Conservation (phyloP, 2,113 vertebrate genomes). For the Anser brachyrhynchus region DNA sequence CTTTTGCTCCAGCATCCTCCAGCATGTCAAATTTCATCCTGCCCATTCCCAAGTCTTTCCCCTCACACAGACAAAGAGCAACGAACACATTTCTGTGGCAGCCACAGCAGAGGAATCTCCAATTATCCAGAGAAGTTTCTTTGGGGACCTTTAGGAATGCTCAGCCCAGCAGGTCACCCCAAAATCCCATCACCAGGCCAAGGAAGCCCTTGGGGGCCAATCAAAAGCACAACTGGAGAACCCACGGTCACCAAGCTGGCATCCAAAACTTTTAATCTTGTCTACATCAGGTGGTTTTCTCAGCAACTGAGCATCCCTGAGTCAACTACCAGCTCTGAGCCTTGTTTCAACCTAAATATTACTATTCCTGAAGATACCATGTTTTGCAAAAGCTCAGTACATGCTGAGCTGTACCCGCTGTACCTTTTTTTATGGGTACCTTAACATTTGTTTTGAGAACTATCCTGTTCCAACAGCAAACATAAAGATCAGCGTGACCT, state of each 20-base stretch:
- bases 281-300: neutral
- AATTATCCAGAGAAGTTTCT: neutral
- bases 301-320: neutral
- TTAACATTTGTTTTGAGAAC: constrained; percentile 47
- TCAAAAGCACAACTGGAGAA: neutral
- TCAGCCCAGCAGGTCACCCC: neutral
- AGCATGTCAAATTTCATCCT: neutral
- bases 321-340: neutral
- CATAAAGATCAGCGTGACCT: constrained; percentile 47
- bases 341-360: neutral
- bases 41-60: neutral
- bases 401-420: neutral
- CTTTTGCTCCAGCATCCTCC: neutral
- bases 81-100: neutral
- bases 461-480: constrained; percentile 18
- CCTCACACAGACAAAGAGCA: neutral
- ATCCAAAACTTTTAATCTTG: neutral
- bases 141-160: neutral
- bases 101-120: neutral
- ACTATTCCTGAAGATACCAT: neutral
- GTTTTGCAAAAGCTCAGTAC: neutral
- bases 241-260: neutral
- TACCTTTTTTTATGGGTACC: neutral
- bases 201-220: neutral
- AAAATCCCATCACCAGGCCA: neutral